phyloP scores from a whole-genome alignment of 64 coral and sea anemone species.

The Trachythela sp. region DNA sequence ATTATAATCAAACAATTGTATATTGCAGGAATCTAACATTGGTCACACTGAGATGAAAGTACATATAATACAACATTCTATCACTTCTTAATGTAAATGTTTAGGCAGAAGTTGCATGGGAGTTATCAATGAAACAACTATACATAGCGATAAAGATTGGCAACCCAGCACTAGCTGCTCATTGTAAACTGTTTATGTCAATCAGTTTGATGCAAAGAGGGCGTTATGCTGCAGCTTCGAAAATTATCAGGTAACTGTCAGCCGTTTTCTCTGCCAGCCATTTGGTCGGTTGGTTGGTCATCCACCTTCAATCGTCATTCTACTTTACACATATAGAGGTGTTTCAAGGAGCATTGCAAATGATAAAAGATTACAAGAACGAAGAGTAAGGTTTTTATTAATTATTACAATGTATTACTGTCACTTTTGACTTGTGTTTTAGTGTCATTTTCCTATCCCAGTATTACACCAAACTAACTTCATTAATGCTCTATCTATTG shows the following conservation, averaged over 20 bases:
- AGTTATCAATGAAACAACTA: slow-evolving; percentile 70
- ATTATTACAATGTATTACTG: background rate
- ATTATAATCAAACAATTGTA: too few species aligned
- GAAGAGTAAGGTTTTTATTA: background rate
- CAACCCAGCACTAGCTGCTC: slow-evolving; percentile 68
- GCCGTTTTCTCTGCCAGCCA: too few species aligned
- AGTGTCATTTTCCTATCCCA: too few species aligned
- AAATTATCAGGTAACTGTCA: slow-evolving; percentile 81
- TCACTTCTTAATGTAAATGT: too few species aligned
- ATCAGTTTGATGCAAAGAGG: slow-evolving; percentile 86
- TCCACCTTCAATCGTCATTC: too few species aligned
- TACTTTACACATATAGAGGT: background rate
- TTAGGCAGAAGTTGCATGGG: slow-evolving; percentile 80
- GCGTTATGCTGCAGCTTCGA: slow-evolving; percentile 45
- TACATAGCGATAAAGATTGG: slow-evolving; percentile 56
- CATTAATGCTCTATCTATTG: too few species aligned
- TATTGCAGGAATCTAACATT: too few species aligned
- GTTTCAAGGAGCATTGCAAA: background rate
- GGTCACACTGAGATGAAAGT: too few species aligned
- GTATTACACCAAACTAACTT: too few species aligned
- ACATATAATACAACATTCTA: too few species aligned
- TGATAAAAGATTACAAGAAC: slow-evolving; percentile 11
- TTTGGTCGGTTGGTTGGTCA: too few species aligned
- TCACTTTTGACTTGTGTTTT: background rate
- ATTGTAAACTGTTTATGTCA: slow-evolving; percentile 75